A percentile compares a stretch with the other conserved stretches of the same genome.
phyloP scores from a whole-genome alignment of 2,888 invertebrate genomes.

The Diaprepes abbreviatus region DNA sequence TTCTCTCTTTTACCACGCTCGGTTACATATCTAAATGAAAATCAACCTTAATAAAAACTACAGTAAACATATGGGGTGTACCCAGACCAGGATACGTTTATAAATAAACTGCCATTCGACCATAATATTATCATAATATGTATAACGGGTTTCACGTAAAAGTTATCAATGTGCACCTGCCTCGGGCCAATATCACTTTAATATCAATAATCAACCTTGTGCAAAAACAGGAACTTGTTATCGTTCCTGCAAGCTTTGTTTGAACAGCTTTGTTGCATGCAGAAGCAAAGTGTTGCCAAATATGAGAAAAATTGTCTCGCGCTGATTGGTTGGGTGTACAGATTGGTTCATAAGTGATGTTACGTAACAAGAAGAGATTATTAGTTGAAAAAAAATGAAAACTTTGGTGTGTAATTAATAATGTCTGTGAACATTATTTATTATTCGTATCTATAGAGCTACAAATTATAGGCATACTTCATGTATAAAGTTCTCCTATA shows the following conservation, averaged over 20 bases:
- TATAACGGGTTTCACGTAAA: slow-evolving; percentile 32
- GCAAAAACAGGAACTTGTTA: slow-evolving; percentile 36
- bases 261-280: slow-evolving; percentile 13
- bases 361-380: too few relatives aligned
- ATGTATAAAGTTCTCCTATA: too few relatives aligned
- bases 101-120: slow-evolving; percentile 10
- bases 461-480: too few relatives aligned
- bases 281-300: not conserved
- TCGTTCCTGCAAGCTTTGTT: slow-evolving; percentile 24
- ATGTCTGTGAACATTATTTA: too few relatives aligned
- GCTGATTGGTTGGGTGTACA: too few relatives aligned
- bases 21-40: not conserved
- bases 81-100: slow-evolving; percentile 9
- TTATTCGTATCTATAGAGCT: too few relatives aligned
- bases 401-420: too few relatives aligned
- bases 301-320: too few relatives aligned
- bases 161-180: slow-evolving; percentile 37
- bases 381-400: too few relatives aligned
- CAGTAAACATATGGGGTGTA: slow-evolving; percentile 12
- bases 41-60: not conserved
- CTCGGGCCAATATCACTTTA: slow-evolving; percentile 27
- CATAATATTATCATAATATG: not conserved
- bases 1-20: not conserved
- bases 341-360: too few relatives aligned
- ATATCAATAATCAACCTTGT: slow-evolving; percentile 31